Evolutionary conservation across 2,797 vertebrate genomes (phyloP).

Genomic region (Pteronotus mesoamericanus): DNA sequence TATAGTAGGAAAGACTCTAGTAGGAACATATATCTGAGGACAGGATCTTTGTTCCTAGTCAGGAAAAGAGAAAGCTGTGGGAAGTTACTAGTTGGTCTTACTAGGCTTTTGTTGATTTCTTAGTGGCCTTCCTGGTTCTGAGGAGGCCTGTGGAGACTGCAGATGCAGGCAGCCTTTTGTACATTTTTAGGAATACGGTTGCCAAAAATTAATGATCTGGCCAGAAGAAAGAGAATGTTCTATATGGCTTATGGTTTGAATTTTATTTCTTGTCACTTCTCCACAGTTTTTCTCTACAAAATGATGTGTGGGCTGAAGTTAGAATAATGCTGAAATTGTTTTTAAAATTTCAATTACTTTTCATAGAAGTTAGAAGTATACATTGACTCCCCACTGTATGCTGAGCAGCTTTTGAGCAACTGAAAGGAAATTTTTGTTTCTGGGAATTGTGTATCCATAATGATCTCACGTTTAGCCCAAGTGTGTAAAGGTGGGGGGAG

Average conservation of each 20-base stretch:
- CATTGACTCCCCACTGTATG: background rate
- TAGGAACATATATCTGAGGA: no score
- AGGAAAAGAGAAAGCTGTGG: background rate
- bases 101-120: background rate
- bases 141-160: background rate
- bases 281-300: background rate
- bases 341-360: background rate
- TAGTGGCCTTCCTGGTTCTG: background rate
- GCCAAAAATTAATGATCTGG: background rate
- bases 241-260: constrained; percentile 2
- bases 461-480: background rate
- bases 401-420: background rate
- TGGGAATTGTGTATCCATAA: background rate
- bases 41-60: background rate
- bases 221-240: background rate
- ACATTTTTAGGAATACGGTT: background rate
- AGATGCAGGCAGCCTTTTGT: background rate
- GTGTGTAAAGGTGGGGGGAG: background rate
- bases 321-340: background rate
- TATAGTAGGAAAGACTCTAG: no score
- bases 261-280: constrained; percentile 4
- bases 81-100: background rate
- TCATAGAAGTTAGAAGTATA: background rate
- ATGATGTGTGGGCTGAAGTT: background rate
- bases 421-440: constrained; percentile 2